Evolutionary conservation across 2,888 invertebrate genomes (phyloP).

Genomic region (Hypselothyrea guttata): DNA sequence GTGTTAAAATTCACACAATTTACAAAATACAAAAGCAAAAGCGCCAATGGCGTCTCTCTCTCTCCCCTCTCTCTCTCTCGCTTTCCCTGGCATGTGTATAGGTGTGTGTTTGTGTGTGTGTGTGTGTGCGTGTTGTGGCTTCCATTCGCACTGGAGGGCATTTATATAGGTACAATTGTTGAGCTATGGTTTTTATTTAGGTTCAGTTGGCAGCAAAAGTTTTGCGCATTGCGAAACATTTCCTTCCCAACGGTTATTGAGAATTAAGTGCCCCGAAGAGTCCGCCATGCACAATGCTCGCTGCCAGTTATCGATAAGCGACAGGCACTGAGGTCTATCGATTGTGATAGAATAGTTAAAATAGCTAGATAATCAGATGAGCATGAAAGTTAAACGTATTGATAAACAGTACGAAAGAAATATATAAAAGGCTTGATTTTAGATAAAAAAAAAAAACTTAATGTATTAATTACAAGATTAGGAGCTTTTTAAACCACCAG

Average conservation of each 20-base stretch:
- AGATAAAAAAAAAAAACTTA: too few relatives aligned
- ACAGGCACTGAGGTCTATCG: not conserved
- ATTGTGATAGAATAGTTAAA: too few relatives aligned
- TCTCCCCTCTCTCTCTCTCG: not conserved
- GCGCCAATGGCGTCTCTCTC: conserved; percentile 48
- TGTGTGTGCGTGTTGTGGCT: conserved; percentile 21
- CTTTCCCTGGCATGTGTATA: not conserved
- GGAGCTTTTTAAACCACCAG: too few relatives aligned
- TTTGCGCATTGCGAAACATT: conserved; percentile 44
- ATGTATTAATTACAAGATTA: too few relatives aligned
- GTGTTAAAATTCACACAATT: conserved; percentile 78
- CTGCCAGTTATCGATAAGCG: conserved; percentile 40
- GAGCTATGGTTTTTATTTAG: conserved; percentile 36
- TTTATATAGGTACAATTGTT: conserved; percentile 50
- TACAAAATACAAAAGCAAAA: conserved; percentile 62
- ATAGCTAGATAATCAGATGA: too few relatives aligned
- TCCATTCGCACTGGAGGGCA: conserved; percentile 46
- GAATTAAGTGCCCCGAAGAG: conserved; percentile 45
- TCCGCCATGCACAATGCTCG: not conserved
- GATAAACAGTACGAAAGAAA: too few relatives aligned
- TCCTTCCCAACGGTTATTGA: conserved; percentile 44
- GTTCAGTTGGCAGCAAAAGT: conserved; percentile 22
- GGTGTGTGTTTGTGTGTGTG: conserved; percentile 6
- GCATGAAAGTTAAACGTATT: too few relatives aligned
- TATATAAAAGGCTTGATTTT: too few relatives aligned